Base-by-base conservation (phyloP, 2,113 vertebrate species). In the Thinocorus orbignyianus region DNA sequence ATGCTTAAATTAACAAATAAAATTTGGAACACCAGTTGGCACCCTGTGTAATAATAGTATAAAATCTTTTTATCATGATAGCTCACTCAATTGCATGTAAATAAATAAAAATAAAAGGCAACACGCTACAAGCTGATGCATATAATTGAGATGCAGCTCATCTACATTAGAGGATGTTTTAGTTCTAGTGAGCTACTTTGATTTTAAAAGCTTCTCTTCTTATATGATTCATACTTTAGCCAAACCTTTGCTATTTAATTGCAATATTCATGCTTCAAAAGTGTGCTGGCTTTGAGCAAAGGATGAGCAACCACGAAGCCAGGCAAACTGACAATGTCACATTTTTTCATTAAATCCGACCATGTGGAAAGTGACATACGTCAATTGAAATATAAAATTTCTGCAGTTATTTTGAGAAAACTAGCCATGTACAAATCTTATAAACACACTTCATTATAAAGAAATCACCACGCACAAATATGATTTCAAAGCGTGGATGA, bases 291-390 rank as follows among this genome's bases (percentile, higher is more conserved):
- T 87, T 82, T 92, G 66, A 96, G 49, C 0, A 1, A 92, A 90
- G 61, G 92, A 82, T 72, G 58, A 93, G 66, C 30, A 93, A 90
- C 74, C 49, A 64, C 17, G 61, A 90, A 90, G 49, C 41, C 3
- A 5, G 66, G 42, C 14, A 95, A 95, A 54, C 35, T 37, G 58
- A 60, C 77, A 85, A 60, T 62, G 74, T 76, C 1, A 1, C 49
- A 48, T 76, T 93, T 94, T 91, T 94, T 89, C 81, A 94, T 95
- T 94, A 94, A 81, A 97, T 64, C 23, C 35, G 65, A 69, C 73
- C 66, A 72, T 76, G 87, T 87, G 81, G 86, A 92, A 95, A 92
- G 39, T 64, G 89, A 88, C 64, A 69, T 8, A 37, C 8, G 28
- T 81, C 88, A 93, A 92, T n/a, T 69, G 77, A 84, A 90, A 93